Conservation (phyloP, 2,113 vertebrate species). For the Chionomys nivalis region DNA sequence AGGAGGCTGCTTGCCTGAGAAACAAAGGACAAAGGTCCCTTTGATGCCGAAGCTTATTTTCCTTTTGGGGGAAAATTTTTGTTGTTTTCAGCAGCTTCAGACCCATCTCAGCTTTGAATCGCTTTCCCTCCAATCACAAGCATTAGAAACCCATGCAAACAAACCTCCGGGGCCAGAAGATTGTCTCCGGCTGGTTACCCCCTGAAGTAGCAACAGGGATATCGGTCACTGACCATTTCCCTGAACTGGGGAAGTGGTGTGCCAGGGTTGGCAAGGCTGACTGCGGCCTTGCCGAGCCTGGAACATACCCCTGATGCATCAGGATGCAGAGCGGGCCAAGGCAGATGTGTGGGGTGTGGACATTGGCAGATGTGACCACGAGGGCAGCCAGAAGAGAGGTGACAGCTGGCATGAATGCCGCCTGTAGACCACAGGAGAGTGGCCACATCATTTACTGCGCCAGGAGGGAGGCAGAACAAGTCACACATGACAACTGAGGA, state of each 20-base stretch:
- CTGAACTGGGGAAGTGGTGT: constrained; percentile 74
- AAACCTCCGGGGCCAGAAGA: constrained; percentile 62
- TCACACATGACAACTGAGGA: constrained; percentile 82
- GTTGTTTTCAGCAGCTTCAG: constrained; percentile 62
- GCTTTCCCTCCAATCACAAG: constrained; percentile 64
- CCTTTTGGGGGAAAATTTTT: not conserved
- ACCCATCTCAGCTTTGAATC: constrained; percentile 62
- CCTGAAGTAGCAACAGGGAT: constrained; percentile 65
- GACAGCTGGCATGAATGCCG: constrained; percentile 80
- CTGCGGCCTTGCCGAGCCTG: constrained; percentile 72
- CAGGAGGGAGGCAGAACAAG: constrained; percentile 81
- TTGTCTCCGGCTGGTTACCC: constrained; percentile 47
- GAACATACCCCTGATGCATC: constrained; percentile 72
- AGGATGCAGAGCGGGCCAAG: constrained; percentile 82
- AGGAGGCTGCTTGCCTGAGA: not conserved
- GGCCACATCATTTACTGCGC: constrained; percentile 69
- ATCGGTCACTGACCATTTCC: constrained; percentile 74
- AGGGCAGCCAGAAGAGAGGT: constrained; percentile 76
- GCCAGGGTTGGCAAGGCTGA: constrained; percentile 58
- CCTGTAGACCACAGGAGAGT: constrained; percentile 78
- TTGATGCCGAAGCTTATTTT: constrained; percentile 70
- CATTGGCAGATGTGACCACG: constrained; percentile 82
- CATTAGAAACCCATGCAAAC: constrained; percentile 73
- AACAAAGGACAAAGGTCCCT: constrained; percentile 59
- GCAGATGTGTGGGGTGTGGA: constrained; percentile 82